These are phyloP conservation scores for Archaeoteleia sp. DNA, from an alignment of 2,888 invertebrate genomes.

Conservation along the genomic window DNA sequence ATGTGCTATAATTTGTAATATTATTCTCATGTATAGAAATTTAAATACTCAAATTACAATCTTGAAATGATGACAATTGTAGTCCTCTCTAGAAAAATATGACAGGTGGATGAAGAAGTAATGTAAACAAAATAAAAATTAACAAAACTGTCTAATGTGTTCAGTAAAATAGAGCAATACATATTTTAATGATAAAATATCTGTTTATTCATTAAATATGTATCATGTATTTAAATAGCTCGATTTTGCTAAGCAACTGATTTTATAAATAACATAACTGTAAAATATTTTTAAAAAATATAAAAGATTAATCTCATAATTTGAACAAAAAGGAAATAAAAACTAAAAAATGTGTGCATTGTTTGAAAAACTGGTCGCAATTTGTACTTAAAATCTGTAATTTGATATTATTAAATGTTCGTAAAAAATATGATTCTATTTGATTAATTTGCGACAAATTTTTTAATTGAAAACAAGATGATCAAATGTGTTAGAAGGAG, in stretches of 20 bases:
- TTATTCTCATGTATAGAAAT: too few species aligned
- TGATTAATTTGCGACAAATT: slow-evolving; percentile 44
- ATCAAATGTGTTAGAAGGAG: slow-evolving; percentile 48
- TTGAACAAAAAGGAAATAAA: not conserved
- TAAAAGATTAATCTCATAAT: too few species aligned
- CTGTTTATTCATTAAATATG: too few species aligned
- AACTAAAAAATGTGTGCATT: slow-evolving; percentile 17
- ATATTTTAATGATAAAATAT: too few species aligned
- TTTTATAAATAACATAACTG: too few species aligned
- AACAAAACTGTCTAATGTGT: not conserved
- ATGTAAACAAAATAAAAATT: slow-evolving; percentile 25
- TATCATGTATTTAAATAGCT: too few species aligned
- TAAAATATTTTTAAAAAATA: too few species aligned
- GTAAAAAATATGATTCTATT: too few species aligned
- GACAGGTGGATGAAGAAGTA: slow-evolving; percentile 20
- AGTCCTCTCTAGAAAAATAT: slow-evolving; percentile 33
- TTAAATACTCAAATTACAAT: too few species aligned
- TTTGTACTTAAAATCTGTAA: not conserved
- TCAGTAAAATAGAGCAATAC: not conserved
- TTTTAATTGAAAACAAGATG: slow-evolving; percentile 31
- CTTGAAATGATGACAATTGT: slow-evolving; percentile 18
- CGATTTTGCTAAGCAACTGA: too few species aligned
- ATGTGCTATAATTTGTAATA: too few species aligned
- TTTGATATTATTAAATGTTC: not conserved
- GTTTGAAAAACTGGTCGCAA: slow-evolving; percentile 31